Evolutionary conservation across 2,888 invertebrate genomes (phyloP).

Genomic region (Drosophila ustulata): DNA sequence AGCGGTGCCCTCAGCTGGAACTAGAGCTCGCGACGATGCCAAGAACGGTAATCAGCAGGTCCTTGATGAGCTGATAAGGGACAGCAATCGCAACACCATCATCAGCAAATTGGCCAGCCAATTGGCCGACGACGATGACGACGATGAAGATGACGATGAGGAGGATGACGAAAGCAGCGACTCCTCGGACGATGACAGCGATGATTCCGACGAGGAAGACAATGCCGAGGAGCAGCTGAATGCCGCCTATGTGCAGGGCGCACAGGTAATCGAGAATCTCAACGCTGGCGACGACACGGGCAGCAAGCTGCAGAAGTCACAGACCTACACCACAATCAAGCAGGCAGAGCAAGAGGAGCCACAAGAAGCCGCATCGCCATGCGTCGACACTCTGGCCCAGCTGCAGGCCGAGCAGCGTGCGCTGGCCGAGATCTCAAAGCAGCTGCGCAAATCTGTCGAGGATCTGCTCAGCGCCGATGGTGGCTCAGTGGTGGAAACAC

Average conservation of each 20-base stretch:
- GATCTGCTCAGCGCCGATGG: constrained; percentile 75
- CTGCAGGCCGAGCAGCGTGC: constrained; percentile 81
- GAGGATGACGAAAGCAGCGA: constrained; percentile 77
- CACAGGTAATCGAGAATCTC: constrained; percentile 84
- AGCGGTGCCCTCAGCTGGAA: constrained; percentile 26
- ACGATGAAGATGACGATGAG: constrained; percentile 70
- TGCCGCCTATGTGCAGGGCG: constrained; percentile 81
- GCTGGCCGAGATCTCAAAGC: constrained; percentile 81
- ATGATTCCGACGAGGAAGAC: constrained; percentile 75
- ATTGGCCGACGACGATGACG: constrained; percentile 59
- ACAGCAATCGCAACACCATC: constrained; percentile 81
- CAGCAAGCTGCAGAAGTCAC: constrained; percentile 78
- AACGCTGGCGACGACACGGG: constrained; percentile 74
- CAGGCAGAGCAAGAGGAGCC: constrained; percentile 53
- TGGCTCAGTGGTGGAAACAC: constrained; percentile 63
- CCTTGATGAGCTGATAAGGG: constrained; percentile 77
- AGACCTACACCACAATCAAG: constrained; percentile 80
- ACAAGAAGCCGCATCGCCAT: background rate
- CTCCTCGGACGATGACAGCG: constrained; percentile 71
- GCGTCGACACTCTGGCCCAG: constrained; percentile 68
- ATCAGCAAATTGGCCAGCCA: constrained; percentile 69
- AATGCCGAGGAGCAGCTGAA: constrained; percentile 68
- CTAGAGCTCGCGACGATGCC: constrained; percentile 59
- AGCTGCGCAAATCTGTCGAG: constrained; percentile 80
- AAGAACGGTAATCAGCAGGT: constrained; percentile 82